Evolutionary conservation across 2,113 vertebrate genomes (phyloP).

Genomic region (Hydrolagus affinis): DNA sequence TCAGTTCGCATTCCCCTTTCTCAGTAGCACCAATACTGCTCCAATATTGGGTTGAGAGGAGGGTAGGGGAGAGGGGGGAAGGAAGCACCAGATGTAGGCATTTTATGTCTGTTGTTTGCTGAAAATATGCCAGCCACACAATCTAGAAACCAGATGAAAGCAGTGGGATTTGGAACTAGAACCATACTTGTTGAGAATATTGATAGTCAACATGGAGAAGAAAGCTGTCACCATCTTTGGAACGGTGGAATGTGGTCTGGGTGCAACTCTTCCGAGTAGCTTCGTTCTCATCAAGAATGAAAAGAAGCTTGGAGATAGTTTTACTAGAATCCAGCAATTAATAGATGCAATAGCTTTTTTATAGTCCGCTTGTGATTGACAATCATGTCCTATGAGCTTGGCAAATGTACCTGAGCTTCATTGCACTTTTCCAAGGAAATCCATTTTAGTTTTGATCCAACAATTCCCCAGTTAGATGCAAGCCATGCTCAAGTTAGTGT

Average conservation of each 20-base stretch:
- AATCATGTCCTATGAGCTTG: slow-evolving; percentile 46
- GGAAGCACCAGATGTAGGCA: background rate
- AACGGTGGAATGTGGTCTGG: background rate
- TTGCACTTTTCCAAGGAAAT: slow-evolving; percentile 37
- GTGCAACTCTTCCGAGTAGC: too few relatives aligned
- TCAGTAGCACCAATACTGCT: background rate
- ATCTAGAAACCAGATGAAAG: background rate
- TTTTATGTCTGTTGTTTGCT: background rate
- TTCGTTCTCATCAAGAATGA: background rate
- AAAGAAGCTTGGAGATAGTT: slow-evolving; percentile 17
- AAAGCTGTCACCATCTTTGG: background rate
- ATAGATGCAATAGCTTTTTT: slow-evolving; percentile 52
- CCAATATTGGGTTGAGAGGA: background rate
- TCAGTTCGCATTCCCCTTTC: background rate
- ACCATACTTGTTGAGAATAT: background rate
- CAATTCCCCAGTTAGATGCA: background rate
- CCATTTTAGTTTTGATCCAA: background rate
- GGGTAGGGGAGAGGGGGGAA: background rate
- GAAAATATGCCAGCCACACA: background rate
- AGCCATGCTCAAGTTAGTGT: background rate
- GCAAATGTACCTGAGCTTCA: slow-evolving; percentile 41
- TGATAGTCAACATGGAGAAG: slow-evolving; percentile 1
- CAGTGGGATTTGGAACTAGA: slow-evolving; percentile 1
- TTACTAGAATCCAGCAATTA: slow-evolving; percentile 38
- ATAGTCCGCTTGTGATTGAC: slow-evolving; percentile 58